A percentile compares a stretch with the other conserved stretches of the same genome.
Evolutionary conservation across 2,797 vertebrate species (phyloP).

Genomic region (Loris lydekkerianus): DNA sequence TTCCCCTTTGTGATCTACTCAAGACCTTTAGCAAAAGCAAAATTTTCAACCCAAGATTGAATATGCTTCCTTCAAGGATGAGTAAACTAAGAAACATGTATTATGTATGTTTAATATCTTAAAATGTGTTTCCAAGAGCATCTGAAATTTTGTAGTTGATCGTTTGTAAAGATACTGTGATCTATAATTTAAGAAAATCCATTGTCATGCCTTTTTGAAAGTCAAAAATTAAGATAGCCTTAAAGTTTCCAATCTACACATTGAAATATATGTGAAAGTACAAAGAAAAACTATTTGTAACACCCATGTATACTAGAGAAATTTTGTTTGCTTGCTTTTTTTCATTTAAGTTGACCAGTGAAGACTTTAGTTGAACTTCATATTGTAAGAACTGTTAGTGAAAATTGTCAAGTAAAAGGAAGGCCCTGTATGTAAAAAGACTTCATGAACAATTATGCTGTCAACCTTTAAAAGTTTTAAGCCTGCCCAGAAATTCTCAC

Average conservation of each 20-base stretch:
- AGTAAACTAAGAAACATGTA: constrained; percentile 10
- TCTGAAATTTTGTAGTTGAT: constrained; percentile 63
- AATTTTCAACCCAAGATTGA: background rate
- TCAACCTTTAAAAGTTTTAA: constrained; percentile 61
- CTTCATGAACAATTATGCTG: constrained; percentile 20
- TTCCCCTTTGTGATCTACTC: background rate
- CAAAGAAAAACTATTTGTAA: constrained; percentile 63
- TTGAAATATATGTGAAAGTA: constrained; percentile 62
- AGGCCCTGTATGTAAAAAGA: constrained; percentile 60
- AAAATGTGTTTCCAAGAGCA: constrained; percentile 67
- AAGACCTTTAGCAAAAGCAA: constrained; percentile 11
- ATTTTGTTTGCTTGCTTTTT: constrained; percentile 60
- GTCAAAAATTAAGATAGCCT: constrained; percentile 37
- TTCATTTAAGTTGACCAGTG: constrained; percentile 61
- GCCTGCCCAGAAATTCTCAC: constrained; percentile 64
- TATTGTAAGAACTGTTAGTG: constrained; percentile 64
- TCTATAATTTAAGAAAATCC: constrained; percentile 62
- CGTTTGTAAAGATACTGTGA: constrained; percentile 64
- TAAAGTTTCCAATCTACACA: constrained; percentile 49
- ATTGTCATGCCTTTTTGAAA: constrained; percentile 56
- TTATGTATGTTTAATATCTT: constrained; percentile 28
- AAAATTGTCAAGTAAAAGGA: constrained; percentile 68
- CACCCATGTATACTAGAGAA: constrained; percentile 36
- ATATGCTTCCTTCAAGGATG: constrained; percentile 55
- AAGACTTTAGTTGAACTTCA: constrained; percentile 64